Evolutionary conservation across 2,113 vertebrate genomes (phyloP), one percentile per base, ranked within the genome.

Genomic region (Podilymbus podiceps): DNA sequence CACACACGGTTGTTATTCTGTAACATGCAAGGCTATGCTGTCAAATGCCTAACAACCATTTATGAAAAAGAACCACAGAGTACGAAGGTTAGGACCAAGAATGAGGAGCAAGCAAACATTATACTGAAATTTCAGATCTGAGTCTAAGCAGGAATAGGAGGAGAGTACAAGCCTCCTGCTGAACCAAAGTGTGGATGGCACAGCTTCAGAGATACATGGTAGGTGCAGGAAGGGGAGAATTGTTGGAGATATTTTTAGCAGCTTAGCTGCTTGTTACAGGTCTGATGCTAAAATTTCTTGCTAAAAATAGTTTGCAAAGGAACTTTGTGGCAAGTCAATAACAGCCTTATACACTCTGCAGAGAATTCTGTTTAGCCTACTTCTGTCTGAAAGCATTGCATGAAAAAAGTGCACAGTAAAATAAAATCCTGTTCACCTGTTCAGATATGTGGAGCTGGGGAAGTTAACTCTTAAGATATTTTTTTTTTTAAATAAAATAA

Each of bases 221-320:
- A 80, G 59, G 59, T 80, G 46, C 90, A 90, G 86, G 63, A 92
- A 78, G 72, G 66, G 66, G 71, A 73, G 42, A 71, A 49, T 35
- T 35, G 31, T 4, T 68, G 42, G 59, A 58, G 55, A n/a, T 28
- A 15, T 80, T 86, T 90, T 85, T 85, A 71, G 50, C 22, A 40
- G 31, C 38, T 77, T 58, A 72, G 74, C 73, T 85, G 73, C 63
- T 92, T 95, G 27, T 63, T 85, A 75, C 40, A 81, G 55, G 38
- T 90, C 59, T 84, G 50, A 38, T 73, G 83, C 67, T 92, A 63
- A 92, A 86, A 89, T 58, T 86, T n/a, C 25, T 6, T 47, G 50
- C 82, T 94, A 95, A 88, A 95, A 83, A 86, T 59, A 86, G 67
- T 59, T 83, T 25, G 24, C 49, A 75, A 47, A 89, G 84, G 78